Conservation (phyloP, 2,888 invertebrate genomes). For the Cataglyphis altisquamis region DNA sequence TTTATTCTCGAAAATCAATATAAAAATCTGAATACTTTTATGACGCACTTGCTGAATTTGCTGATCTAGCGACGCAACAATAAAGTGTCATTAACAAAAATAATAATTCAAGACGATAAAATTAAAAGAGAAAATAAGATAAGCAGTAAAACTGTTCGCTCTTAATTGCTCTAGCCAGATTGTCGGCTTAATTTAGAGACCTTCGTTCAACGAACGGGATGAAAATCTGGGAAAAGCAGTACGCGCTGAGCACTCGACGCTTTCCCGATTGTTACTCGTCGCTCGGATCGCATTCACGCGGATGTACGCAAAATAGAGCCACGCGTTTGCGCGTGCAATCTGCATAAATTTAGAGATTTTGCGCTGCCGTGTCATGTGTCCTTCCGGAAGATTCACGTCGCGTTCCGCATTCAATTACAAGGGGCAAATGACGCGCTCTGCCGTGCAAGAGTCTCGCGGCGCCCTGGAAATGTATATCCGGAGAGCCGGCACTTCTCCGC, state of each 20-base stretch:
- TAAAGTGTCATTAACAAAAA: slow-evolving; percentile 5
- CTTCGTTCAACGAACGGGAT: slow-evolving; percentile 2
- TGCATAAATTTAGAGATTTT: slow-evolving; percentile 52
- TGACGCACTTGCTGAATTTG: not conserved
- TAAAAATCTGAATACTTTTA: not conserved
- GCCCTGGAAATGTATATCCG: slow-evolving; percentile 17
- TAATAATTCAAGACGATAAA: not conserved
- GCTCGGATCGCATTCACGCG: not conserved
- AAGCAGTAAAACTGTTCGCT: slow-evolving; percentile 21
- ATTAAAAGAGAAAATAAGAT: slow-evolving; percentile 8
- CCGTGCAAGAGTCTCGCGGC: slow-evolving; percentile 9
- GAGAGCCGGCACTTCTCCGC: not conserved
- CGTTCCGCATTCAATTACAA: slow-evolving; percentile 50
- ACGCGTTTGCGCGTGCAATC: slow-evolving; percentile 15
- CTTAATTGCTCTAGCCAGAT: slow-evolving; percentile 31
- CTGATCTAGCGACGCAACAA: not conserved
- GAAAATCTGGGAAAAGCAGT: slow-evolving; percentile 33
- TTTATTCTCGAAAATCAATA: no score
- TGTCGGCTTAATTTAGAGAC: slow-evolving; percentile 32
- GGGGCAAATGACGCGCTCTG: slow-evolving; percentile 16
- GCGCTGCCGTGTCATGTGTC: slow-evolving; percentile 11
- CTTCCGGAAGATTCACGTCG: slow-evolving; percentile 43
- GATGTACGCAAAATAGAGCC: slow-evolving; percentile 16
- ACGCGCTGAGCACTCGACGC: not conserved
- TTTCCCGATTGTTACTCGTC: slow-evolving; percentile 28